Evolutionary conservation across 2,113 vertebrate species (phyloP), one percentile per base, ranked within the genome.

Genomic region (Equus quagga): DNA sequence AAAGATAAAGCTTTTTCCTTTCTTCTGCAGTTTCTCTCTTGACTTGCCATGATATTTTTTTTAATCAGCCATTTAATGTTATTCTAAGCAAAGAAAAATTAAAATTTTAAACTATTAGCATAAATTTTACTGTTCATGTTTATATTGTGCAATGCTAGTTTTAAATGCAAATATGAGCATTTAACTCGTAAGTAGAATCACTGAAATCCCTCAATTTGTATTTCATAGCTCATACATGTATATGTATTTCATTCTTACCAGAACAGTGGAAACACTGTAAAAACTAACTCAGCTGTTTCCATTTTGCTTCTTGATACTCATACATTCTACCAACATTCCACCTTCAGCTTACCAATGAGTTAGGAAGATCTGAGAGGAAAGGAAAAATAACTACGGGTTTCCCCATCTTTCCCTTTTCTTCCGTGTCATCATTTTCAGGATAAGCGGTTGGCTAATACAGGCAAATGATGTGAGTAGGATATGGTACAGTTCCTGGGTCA

Each of bases 181-280:
- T 80, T 70, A 70, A 76, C 31, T 96, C n/a, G 76, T 18, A 49
- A 33, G 11, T n/a, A 46, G 62, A 94, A 67, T 90, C 31, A 82
- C 23, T 78, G 14, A 89, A 92, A 92, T 78, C 8, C 69, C 12
- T 33, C 18, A 92, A 75, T 97, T 97, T 89, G 2, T 83, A n/a
- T 87, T 92, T 96, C 49, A 70, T 65, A 89, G 46, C 26, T 89
- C 21, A 73, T 64, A 69, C 15, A 79, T 62, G 21, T 7, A 54
- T 36, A 46, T 70, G 12, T 81, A 64, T 91, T 90, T 69, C 62
- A 49, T 73, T 85, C 15, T 96, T 92, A 83, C n/a, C 31, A 91
- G 44, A 93, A 80, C 6, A 88, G 51, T 75, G n/a, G 1, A 78
- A 82, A 93, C 33, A 36, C 24, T 41, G 8, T 49, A 67, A 64